Base-by-base conservation (phyloP, 1,140 invertebrate genomes). In the Wasmannia auropunctata region DNA sequence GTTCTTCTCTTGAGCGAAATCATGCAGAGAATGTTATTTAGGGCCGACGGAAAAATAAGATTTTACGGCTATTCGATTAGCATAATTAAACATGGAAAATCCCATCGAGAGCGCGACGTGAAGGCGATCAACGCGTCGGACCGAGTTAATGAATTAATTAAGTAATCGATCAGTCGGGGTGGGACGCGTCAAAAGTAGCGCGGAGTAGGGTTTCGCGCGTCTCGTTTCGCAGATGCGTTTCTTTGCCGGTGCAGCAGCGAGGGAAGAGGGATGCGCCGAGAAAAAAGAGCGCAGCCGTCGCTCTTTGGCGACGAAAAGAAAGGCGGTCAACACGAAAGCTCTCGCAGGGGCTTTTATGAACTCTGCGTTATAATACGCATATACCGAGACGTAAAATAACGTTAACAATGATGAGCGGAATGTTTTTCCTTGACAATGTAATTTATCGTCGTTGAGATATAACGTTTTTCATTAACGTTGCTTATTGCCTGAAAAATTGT, bases 131-230 rank as follows among this genome's bases (percentile, higher is more conserved):
- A 40, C 19, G 31, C 63, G 49, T 70, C 51, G 10, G 19, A 3
- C 34, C 22, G 34, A 22, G 51, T 56, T 81, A 81, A 70, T 43
- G 65, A 70, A 81, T 79, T 89, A 90, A 89, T 90, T 89, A 89
- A 89, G 85, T 86, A 88, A 88, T 90, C 63, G 75, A 89, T 90
- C 88, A 87, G 72, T 89, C 77, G 40, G 83, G 46, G 60, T 85
- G 40, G 83, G 46, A 69, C 74, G 63, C 84, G 62, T 86, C 40
- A 86, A 85, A 88, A 89, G 60, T 89, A 80, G 54, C 58, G 4
- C 58, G 4, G 62, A 80, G 67, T 62, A 56, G 69, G 54, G 16
- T 81, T 74, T 43, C 25, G 25, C 60, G 31, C 56, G 40, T 69
- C 22, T 75, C 58, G 49, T 25, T 37, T 37, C 67, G 31, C 16